Evolutionary conservation across 2,113 vertebrate genomes (phyloP).

Genomic region (Seriola dumerili): DNA sequence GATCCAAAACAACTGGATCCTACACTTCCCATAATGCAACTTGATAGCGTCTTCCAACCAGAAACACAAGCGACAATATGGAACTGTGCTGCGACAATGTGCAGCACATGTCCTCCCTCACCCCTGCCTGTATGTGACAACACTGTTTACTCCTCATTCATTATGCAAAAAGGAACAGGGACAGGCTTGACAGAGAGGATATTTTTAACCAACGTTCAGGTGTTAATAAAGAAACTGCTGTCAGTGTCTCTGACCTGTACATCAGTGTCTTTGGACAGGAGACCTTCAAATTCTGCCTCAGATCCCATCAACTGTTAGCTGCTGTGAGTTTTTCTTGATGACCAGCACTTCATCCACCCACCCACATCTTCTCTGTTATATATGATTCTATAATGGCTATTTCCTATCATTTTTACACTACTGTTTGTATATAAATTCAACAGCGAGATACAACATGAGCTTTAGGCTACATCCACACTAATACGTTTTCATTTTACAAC

Average conservation of each 20-base stretch:
- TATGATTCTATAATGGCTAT: too few species aligned
- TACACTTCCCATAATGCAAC: neutral
- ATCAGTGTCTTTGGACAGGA: too few species aligned
- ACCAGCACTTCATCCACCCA: neutral
- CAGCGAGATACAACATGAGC: too few species aligned
- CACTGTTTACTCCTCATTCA: conserved; percentile 11
- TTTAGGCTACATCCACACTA: too few species aligned
- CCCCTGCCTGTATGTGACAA: neutral
- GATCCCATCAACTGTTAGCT: neutral
- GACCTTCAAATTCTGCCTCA: too few species aligned
- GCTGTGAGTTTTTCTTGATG: neutral
- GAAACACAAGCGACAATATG: neutral
- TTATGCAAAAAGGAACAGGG: conserved; percentile 9
- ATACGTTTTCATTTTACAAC: too few species aligned
- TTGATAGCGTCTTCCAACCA: neutral
- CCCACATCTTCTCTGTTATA: too few species aligned
- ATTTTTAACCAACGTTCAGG: conserved; percentile 1
- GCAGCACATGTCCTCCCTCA: neutral
- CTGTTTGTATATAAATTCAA: too few species aligned
- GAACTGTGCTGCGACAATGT: neutral
- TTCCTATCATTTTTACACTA: too few species aligned
- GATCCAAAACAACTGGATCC: neutral
- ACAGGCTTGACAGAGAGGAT: neutral
- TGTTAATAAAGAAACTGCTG: neutral
- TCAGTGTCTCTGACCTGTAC: too few species aligned